Percentiles rank a stretch among this genome's conserved stretches.
Evolutionary conservation across 1,140 invertebrate genomes (phyloP).

Genomic region (Leptestheria dahalacensis): DNA sequence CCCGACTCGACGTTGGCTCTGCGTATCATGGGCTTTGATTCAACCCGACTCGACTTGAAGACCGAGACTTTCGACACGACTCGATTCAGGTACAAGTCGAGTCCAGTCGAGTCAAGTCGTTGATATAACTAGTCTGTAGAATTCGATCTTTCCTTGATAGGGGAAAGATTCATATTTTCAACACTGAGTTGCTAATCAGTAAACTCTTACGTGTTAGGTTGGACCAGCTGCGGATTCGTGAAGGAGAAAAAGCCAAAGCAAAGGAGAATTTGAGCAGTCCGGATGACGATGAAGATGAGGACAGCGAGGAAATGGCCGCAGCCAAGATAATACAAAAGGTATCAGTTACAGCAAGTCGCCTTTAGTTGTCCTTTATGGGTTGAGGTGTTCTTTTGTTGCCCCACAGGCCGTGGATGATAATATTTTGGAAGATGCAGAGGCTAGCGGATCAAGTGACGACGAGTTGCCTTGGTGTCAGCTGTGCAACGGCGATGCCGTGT

Average conservation of each 20-base stretch:
- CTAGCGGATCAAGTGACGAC: constrained; percentile 24
- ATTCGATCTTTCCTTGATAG: too few species aligned
- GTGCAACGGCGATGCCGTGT: constrained; percentile 54
- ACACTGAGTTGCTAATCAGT: too few species aligned
- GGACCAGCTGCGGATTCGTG: not conserved
- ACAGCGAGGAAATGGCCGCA: not conserved
- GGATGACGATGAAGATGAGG: constrained; percentile 11
- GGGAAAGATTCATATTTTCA: too few species aligned
- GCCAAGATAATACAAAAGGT: not conserved
- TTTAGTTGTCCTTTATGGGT: too few species aligned
- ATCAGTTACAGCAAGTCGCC: not conserved
- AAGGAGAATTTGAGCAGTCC: not conserved
- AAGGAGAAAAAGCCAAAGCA: not conserved
- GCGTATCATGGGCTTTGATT: too few species aligned
- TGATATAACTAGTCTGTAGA: too few species aligned
- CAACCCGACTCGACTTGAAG: too few species aligned
- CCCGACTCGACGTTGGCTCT: too few species aligned
- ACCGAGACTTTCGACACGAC: too few species aligned
- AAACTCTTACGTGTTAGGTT: not conserved
- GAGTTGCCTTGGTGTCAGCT: constrained; percentile 60
- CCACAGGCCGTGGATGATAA: constrained; percentile 5
- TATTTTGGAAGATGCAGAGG: constrained; percentile 10
- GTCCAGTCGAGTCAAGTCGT: too few species aligned
- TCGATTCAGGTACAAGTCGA: too few species aligned
- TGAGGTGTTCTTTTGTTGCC: not conserved